phyloP scores from a whole-genome alignment of 2,888 invertebrate species.

The Amphiduros pacificus region DNA sequence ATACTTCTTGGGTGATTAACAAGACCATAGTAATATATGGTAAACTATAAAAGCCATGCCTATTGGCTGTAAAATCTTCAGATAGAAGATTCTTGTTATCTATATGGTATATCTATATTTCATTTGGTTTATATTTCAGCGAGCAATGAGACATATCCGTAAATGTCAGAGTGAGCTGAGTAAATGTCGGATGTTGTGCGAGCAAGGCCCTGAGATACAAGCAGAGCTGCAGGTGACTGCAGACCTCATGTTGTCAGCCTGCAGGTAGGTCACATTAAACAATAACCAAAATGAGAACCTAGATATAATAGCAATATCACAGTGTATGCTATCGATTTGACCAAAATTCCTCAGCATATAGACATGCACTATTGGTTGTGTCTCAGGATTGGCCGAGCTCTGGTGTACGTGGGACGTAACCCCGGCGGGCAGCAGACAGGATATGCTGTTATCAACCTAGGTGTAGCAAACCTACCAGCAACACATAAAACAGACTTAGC shows the following conservation, averaged over 20 bases:
- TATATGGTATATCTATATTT: background rate
- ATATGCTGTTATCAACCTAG: slow-evolving; percentile 66
- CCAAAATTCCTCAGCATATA: background rate
- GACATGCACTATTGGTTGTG: background rate
- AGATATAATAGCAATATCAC: too few species aligned
- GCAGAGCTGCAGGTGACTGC: slow-evolving; percentile 67
- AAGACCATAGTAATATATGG: too few species aligned
- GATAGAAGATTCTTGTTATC: too few species aligned
- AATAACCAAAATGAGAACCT: too few species aligned
- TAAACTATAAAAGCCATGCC: too few species aligned
- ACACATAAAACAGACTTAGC: slow-evolving; percentile 70
- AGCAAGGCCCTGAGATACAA: slow-evolving; percentile 41
- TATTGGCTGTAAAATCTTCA: too few species aligned
- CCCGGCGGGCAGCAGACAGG: slow-evolving; percentile 63
- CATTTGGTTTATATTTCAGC: slow-evolving; percentile 53
- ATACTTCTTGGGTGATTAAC: too few species aligned
- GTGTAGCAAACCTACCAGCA: slow-evolving; percentile 67
- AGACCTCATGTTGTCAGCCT: slow-evolving; percentile 67
- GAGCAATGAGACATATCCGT: slow-evolving; percentile 65
- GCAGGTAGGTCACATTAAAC: slow-evolving; percentile 57
- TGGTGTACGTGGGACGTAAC: slow-evolving; percentile 65
- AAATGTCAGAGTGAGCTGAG: slow-evolving; percentile 62
- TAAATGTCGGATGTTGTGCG: slow-evolving; percentile 33
- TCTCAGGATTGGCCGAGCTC: slow-evolving; percentile 51
- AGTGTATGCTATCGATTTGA: too few species aligned